A percentile compares a stretch with the other conserved stretches of the same genome.
Evolutionary conservation across 2,113 vertebrate species (phyloP).

Genomic region (Petaurus breviceps): DNA sequence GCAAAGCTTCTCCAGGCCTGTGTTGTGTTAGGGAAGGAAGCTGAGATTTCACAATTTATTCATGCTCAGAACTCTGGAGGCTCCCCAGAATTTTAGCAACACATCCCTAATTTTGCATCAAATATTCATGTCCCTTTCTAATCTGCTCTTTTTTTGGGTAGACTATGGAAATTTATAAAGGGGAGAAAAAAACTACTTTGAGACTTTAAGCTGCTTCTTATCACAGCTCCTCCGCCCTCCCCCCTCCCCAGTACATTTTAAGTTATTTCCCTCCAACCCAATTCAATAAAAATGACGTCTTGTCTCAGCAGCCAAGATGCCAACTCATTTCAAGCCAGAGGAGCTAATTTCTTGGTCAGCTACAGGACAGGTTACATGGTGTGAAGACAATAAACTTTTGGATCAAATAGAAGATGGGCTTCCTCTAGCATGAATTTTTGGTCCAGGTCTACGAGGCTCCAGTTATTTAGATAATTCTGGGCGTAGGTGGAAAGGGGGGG

Average conservation of each 20-base stretch:
- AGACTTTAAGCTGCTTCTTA: slow-evolving; percentile 78
- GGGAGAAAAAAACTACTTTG: slow-evolving; percentile 55
- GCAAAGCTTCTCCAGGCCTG: slow-evolving; percentile 84
- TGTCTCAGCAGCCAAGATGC: slow-evolving; percentile 70
- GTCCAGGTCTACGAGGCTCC: slow-evolving; percentile 59
- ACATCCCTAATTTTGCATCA: slow-evolving; percentile 76
- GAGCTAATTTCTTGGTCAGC: slow-evolving; percentile 76
- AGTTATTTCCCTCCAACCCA: slow-evolving; percentile 72
- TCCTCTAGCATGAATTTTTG: slow-evolving; percentile 31
- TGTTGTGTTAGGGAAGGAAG: slow-evolving; percentile 78
- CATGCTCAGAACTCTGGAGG: slow-evolving; percentile 75
- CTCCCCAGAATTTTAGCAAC: slow-evolving; percentile 77
- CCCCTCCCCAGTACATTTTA: slow-evolving; percentile 51
- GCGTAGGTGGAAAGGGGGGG: not conserved
- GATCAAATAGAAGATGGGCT: slow-evolving; percentile 70
- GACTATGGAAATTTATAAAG: slow-evolving; percentile 68
- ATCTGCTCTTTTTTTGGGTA: slow-evolving; percentile 77
- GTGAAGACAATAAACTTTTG: slow-evolving; percentile 62
- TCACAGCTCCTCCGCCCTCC: slow-evolving; percentile 48
- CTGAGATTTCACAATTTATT: slow-evolving; percentile 82
- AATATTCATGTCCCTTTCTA: slow-evolving; percentile 70
- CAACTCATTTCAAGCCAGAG: slow-evolving; percentile 63
- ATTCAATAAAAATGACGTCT: slow-evolving; percentile 76
- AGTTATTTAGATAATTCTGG: slow-evolving; percentile 75
- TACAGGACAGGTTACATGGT: not conserved